Conservation (phyloP, 2,888 invertebrate genomes). For the Cantharis lateralis region DNA sequence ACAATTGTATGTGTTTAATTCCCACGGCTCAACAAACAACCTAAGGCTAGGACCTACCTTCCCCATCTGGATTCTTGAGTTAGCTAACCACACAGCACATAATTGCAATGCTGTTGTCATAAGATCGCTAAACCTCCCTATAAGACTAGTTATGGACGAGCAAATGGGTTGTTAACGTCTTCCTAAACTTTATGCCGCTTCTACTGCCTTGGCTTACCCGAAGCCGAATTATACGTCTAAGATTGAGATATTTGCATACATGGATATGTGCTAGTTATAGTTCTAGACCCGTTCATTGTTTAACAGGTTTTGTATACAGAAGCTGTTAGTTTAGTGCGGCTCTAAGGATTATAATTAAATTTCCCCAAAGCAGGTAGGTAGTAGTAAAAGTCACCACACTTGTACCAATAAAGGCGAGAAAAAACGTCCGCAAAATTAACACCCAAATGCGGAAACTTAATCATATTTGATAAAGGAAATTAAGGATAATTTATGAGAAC, state of each 20-base stretch:
- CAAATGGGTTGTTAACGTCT: constrained; percentile 23
- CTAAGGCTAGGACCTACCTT: constrained; percentile 39
- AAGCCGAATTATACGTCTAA: constrained; percentile 38
- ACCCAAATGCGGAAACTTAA: neutral
- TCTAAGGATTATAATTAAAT: constrained; percentile 33
- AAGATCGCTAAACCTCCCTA: constrained; percentile 43
- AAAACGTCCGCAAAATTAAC: neutral
- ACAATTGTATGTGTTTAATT: constrained; percentile 41
- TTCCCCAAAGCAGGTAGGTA: constrained; percentile 18
- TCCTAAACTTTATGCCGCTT: constrained; percentile 16
- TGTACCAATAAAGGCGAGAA: neutral
- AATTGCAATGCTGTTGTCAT: constrained; percentile 46
- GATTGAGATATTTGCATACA: constrained; percentile 40
- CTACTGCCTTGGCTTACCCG: constrained; percentile 22
- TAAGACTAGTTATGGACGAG: constrained; percentile 39
- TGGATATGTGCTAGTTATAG: constrained; percentile 37
- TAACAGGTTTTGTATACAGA: constrained; percentile 31
- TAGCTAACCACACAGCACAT: constrained; percentile 40
- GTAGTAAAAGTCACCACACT: neutral
- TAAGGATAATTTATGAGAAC: neutral
- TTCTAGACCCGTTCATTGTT: constrained; percentile 33
- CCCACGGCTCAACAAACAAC: constrained; percentile 40
- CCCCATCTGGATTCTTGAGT: constrained; percentile 38
- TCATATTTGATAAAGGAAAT: neutral
- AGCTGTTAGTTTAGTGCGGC: constrained; percentile 29